Evolutionary conservation across 2,113 vertebrate genomes (phyloP), one percentile per base, ranked within the genome.

Genomic region (Scortum barcoo): DNA sequence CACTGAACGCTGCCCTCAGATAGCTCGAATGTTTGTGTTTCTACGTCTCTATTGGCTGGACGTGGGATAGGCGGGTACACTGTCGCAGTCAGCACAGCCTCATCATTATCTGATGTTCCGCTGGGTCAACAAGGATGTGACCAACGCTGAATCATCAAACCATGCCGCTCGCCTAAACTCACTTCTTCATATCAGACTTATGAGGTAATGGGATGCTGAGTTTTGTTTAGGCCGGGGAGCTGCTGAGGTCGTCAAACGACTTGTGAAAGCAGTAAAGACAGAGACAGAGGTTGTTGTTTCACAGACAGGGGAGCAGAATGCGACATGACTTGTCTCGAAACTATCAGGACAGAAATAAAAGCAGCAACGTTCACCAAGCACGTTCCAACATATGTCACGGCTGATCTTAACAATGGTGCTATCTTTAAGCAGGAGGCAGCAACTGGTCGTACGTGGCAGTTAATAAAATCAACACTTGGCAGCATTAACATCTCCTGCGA

Each of bases 101-200:
- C 76, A 28, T 86, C 80, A 83, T 81, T 92, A 92, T 93, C 88
- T 87, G 80, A 86, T 81, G 84, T 76, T 67, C 72, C 76, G 33
- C 80, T 87, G 72, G 84, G 69, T 91, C 87, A 91, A 92, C 92
- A 93, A 86, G 90, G 91, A 93, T 90, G 91, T 70, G 76, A 79
- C 68, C 61, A 22, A 2, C 0, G 85, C 93, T 90, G 91, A 91
- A 61, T 94, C 93, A 93, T 91, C 93, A 88, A 81, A 85, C 72
- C 38, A 20, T 4, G n/a, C 63, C 50, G 71, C 62, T 16, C 51
- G 67, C 24, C 84, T 88, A 76, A 85, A 87, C 72, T 66, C 88
- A 73, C 86, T 87, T 80, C 81, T 88, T 72, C 85, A 48, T 77
- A 56, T 89, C 84, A 60, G 50, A 67, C 72, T 76, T 24, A 78